A percentile compares a stretch with the other conserved stretches of the same genome.
phyloP scores from a whole-genome alignment of 2,113 vertebrate species.

The Neogobius melanostomus region DNA sequence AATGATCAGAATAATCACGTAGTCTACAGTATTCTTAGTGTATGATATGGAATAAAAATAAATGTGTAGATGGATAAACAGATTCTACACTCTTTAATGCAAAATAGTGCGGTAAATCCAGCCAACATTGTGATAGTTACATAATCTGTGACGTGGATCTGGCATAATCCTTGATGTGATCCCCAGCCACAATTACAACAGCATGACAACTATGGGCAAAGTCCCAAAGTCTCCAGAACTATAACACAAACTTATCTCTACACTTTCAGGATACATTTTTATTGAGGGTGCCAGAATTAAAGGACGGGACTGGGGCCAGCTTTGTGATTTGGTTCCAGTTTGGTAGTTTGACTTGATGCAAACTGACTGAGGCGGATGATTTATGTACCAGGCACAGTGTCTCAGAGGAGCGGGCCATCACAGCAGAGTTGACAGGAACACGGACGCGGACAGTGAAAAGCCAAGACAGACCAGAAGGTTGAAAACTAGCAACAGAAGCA shows the following conservation, averaged over 20 bases:
- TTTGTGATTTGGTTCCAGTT: not conserved
- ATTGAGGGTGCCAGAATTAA: too few relatives aligned
- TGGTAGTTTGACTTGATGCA: conserved; percentile 16
- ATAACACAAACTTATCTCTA: too few relatives aligned
- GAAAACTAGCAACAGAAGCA: not conserved
- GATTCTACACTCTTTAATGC: conserved; percentile 1
- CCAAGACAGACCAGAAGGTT: conserved; percentile 6
- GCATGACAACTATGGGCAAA: too few relatives aligned
- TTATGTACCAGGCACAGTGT: conserved; percentile 38
- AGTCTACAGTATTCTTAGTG: too few relatives aligned
- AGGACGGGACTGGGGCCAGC: not conserved
- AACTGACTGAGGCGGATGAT: conserved; percentile 40
- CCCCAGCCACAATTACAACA: not conserved
- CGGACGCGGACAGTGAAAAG: conserved; percentile 12
- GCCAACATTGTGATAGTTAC: conserved; percentile 35
- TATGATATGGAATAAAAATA: not conserved
- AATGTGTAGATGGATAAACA: conserved; percentile 14
- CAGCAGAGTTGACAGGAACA: conserved; percentile 30
- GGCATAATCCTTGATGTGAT: conserved; percentile 39
- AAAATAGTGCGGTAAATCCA: conserved; percentile 47
- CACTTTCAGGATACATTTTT: too few relatives aligned
- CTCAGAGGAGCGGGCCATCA: conserved; percentile 39
- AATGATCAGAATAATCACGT: too few relatives aligned
- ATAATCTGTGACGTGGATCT: conserved; percentile 40
- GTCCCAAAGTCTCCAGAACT: too few relatives aligned